Conservation (phyloP, 2,888 invertebrate species). For the Drosophila lacicola region DNA sequence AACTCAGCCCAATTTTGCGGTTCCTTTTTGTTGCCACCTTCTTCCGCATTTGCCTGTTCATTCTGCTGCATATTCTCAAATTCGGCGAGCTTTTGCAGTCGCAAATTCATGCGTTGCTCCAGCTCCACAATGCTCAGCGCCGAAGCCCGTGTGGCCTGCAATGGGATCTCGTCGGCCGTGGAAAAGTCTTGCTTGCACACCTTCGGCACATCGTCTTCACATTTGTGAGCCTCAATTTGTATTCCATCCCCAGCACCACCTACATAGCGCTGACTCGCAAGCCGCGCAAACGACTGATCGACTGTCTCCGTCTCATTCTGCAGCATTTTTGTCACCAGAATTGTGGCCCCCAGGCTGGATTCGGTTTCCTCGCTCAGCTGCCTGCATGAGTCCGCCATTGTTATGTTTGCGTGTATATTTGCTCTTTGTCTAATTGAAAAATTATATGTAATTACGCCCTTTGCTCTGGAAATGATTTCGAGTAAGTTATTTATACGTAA, state of each 20-base stretch:
- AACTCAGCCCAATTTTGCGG: constrained; percentile 21
- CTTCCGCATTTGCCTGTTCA: background rate
- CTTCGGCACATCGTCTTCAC: background rate
- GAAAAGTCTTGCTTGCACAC: background rate
- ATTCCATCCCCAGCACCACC: too few relatives aligned
- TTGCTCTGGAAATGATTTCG: too few relatives aligned
- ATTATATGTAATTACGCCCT: too few relatives aligned
- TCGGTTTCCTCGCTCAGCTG: background rate
- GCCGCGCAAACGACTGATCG: too few relatives aligned
- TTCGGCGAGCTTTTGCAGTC: constrained; percentile 51
- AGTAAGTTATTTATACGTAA: background rate
- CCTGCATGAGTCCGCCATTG: too few relatives aligned
- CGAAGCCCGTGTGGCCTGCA: background rate
- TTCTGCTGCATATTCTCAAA: constrained; percentile 46
- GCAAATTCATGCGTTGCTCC: constrained; percentile 53
- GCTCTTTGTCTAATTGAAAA: too few relatives aligned
- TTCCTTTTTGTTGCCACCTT: constrained; percentile 1
- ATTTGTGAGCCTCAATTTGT: too few relatives aligned
- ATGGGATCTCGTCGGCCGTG: background rate
- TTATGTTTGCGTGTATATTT: too few relatives aligned
- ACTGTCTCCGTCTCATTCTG: background rate
- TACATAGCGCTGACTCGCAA: too few relatives aligned
- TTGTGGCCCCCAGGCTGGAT: background rate
- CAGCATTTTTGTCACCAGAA: background rate
- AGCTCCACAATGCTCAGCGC: constrained; percentile 26